Conservation (phyloP, 1,140 invertebrate species). For the Drosophila funebris region DNA sequence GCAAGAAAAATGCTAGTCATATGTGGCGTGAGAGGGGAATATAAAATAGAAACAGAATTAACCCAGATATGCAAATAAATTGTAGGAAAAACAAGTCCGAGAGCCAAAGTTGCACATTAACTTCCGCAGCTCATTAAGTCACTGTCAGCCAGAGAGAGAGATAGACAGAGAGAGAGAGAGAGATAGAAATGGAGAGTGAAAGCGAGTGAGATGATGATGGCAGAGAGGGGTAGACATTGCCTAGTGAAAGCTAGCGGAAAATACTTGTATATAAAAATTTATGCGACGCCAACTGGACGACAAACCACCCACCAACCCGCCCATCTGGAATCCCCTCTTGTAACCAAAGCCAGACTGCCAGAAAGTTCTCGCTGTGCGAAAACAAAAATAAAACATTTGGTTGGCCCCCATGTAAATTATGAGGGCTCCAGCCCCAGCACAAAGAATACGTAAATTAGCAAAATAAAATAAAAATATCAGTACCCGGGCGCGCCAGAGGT, state of each 20-base stretch:
- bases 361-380: slow-evolving; percentile 28
- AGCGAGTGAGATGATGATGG: neutral
- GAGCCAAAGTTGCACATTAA: slow-evolving; percentile 70
- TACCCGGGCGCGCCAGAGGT: slow-evolving; percentile 20
- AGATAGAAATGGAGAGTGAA: too few relatives aligned
- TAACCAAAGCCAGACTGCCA: slow-evolving; percentile 4
- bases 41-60: slow-evolving; percentile 60
- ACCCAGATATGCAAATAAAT: slow-evolving; percentile 81
- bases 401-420: slow-evolving; percentile 48
- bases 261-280: slow-evolving; percentile 67
- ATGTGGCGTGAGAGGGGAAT: too few relatives aligned
- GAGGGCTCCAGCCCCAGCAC: slow-evolving; percentile 31
- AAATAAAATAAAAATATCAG: slow-evolving; percentile 37
- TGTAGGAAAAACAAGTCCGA: slow-evolving; percentile 40
- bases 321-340: neutral
- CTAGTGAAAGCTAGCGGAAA: slow-evolving; percentile 43
- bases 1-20: slow-evolving; percentile 54
- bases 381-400: slow-evolving; percentile 58
- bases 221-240: slow-evolving; percentile 3
- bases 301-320: slow-evolving; percentile 31
- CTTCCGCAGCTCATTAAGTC: slow-evolving; percentile 81
- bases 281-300: slow-evolving; percentile 79
- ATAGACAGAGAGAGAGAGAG: neutral
- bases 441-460: slow-evolving; percentile 50
- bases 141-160: slow-evolving; percentile 49